Evolutionary conservation across 2,888 invertebrate species (phyloP).

Genomic region (Ennomos fuscantarius): DNA sequence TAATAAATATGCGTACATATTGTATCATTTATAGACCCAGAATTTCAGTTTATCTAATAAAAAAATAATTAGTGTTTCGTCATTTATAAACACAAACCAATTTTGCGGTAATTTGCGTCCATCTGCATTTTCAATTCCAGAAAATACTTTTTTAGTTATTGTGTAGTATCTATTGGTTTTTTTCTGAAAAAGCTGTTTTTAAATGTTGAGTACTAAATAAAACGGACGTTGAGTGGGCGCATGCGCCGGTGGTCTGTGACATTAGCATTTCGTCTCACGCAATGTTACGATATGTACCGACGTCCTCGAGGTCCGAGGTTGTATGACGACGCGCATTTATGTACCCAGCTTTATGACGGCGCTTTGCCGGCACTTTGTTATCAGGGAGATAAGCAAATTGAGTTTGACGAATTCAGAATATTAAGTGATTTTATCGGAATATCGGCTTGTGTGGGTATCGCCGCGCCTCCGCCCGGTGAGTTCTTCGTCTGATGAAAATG

Average conservation of each 20-base stretch:
- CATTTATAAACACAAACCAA: background rate
- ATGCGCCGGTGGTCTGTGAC: conserved; percentile 33
- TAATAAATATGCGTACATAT: background rate
- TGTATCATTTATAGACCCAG: background rate
- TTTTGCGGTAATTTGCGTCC: background rate
- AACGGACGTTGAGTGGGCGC: conserved; percentile 23
- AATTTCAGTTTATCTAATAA: too few species aligned
- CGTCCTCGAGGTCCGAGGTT: conserved; percentile 6
- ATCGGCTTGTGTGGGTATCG: conserved; percentile 22
- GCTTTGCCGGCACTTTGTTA: conserved; percentile 33
- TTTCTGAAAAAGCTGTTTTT: conserved; percentile 13
- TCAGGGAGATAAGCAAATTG: conserved; percentile 41
- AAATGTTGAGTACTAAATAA: conserved; percentile 23
- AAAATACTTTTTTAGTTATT: conserved; percentile 2
- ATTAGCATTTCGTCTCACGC: conserved; percentile 38
- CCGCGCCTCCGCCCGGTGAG: background rate
- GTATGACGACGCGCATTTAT: conserved; percentile 29
- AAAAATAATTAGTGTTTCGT: too few species aligned
- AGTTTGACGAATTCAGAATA: conserved; percentile 43
- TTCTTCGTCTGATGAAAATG: conserved; percentile 12
- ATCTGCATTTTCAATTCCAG: conserved; percentile 1
- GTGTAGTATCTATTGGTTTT: conserved; percentile 1
- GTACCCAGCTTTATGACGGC: conserved; percentile 30
- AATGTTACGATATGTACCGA: conserved; percentile 16
- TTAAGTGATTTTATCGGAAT: conserved; percentile 37